Conservation (phyloP, 2,888 invertebrate species). For the Hirtodrosophila confusa region DNA sequence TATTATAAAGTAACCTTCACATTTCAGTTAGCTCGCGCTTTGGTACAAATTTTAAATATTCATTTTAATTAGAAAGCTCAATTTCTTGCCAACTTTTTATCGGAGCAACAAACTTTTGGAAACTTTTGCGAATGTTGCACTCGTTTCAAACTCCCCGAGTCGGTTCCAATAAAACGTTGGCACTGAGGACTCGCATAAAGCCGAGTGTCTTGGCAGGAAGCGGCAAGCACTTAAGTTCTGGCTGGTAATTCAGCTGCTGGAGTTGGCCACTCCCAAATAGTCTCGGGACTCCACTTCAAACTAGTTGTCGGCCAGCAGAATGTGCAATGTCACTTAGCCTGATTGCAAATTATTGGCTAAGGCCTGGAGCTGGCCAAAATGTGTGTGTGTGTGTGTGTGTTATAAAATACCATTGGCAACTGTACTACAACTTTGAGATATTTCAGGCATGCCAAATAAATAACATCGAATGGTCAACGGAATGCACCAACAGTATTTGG, state of each 20-base stretch:
- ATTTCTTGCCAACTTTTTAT: slow-evolving; percentile 29
- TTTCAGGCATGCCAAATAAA: slow-evolving; percentile 50
- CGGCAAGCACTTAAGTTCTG: slow-evolving; percentile 46
- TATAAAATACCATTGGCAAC: slow-evolving; percentile 20
- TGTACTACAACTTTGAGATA: slow-evolving; percentile 25
- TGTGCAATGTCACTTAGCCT: slow-evolving; percentile 58
- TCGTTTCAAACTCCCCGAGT: background rate
- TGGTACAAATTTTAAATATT: background rate
- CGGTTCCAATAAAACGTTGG: slow-evolving; percentile 32
- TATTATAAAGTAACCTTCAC: background rate
- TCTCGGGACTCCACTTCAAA: slow-evolving; percentile 5
- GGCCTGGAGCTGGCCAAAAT: slow-evolving; percentile 14
- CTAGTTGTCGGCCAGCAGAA: slow-evolving; percentile 15
- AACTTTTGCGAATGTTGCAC: slow-evolving; percentile 12
- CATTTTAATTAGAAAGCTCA: slow-evolving; percentile 27
- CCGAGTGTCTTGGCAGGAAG: slow-evolving; percentile 40
- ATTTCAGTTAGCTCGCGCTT: too few species aligned
- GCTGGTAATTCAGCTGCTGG: slow-evolving; percentile 19
- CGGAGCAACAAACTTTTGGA: slow-evolving; percentile 24
- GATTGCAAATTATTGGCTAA: slow-evolving; percentile 60
- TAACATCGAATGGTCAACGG: slow-evolving; percentile 38
- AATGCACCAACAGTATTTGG: slow-evolving; percentile 32
- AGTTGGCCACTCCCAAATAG: slow-evolving; percentile 2
- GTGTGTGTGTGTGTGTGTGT: background rate
- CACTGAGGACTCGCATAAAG: slow-evolving; percentile 23